A percentile compares a stretch with the other conserved stretches of the same genome.
These are phyloP conservation scores for Melieria crassipennis DNA, from an alignment of 2,888 invertebrate species.

Conservation along the genomic window DNA sequence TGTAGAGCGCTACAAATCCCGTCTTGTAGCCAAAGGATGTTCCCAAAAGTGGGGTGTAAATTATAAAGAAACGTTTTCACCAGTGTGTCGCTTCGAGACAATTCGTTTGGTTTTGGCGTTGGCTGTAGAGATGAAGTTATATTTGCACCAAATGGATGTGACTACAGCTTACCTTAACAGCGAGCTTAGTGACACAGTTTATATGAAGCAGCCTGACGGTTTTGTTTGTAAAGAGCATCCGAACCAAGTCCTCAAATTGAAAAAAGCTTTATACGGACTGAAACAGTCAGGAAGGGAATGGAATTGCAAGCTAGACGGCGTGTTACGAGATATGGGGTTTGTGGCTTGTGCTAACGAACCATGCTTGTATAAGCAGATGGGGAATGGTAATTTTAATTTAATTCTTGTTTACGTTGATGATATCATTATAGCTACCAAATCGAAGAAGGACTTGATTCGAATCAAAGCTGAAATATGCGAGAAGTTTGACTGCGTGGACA, in stretches of 20 bases:
- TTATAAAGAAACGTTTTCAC: slow-evolving; percentile 37
- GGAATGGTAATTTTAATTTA: slow-evolving; percentile 27
- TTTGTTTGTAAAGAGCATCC: slow-evolving; percentile 10
- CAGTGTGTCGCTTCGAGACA: slow-evolving; percentile 38
- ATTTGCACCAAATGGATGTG: slow-evolving; percentile 36
- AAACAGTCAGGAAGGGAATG: slow-evolving; percentile 37
- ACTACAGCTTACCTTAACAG: slow-evolving; percentile 37
- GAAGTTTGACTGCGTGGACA: slow-evolving; percentile 26
- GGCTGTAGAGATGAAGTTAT: slow-evolving; percentile 23
- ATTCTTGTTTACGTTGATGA: slow-evolving; percentile 40
- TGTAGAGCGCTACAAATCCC: slow-evolving; percentile 40
- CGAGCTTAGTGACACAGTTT: slow-evolving; percentile 30
- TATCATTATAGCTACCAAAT: slow-evolving; percentile 33
- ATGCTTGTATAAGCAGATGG: slow-evolving; percentile 26
- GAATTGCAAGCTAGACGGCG: slow-evolving; percentile 28
- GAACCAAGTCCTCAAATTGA: slow-evolving; percentile 38
- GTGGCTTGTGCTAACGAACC: slow-evolving; percentile 15
- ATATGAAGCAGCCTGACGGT: slow-evolving; percentile 28
- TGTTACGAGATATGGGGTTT: slow-evolving; percentile 35
- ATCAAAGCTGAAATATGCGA: slow-evolving; percentile 20
- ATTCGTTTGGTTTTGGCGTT: slow-evolving; percentile 38
- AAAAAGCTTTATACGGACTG: slow-evolving; percentile 42
- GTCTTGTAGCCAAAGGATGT: slow-evolving; percentile 48
- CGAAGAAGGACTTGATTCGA: slow-evolving; percentile 15
- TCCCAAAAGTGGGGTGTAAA: slow-evolving; percentile 40